Conservation (phyloP, 2,797 vertebrate species). For the Lutjanus campechanus region DNA sequence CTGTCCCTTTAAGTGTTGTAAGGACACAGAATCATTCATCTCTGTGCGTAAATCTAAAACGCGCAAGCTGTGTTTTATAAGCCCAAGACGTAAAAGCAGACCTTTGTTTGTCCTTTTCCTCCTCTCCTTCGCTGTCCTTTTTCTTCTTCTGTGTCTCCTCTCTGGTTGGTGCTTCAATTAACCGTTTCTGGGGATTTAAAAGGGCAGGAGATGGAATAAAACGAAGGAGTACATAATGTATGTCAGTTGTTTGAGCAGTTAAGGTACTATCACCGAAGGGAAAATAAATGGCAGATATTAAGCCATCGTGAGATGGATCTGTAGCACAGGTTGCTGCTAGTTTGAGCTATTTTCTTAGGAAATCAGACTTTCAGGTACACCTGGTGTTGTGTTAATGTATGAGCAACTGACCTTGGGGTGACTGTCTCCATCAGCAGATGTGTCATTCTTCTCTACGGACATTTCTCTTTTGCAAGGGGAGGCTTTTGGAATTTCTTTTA, state of each 20-base stretch:
- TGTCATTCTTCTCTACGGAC: constrained; percentile 48
- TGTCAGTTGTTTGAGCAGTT: too few species aligned
- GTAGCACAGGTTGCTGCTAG: neutral
- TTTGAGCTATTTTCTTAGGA: neutral
- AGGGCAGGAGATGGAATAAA: constrained; percentile 4
- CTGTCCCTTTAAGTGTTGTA: too few species aligned
- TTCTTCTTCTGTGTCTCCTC: constrained; percentile 59
- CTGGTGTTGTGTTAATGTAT: neutral
- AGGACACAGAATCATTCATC: neutral
- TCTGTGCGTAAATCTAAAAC: neutral
- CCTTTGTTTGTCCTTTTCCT: constrained; percentile 77
- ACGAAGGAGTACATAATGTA: neutral
- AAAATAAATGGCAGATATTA: neutral
- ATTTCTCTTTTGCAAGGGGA: constrained; percentile 58
- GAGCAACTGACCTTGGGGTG: constrained; percentile 72
- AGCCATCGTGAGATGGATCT: neutral
- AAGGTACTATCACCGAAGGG: neutral
- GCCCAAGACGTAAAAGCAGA: constrained; percentile 59
- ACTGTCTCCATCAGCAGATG: constrained; percentile 49
- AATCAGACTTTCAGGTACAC: neutral
- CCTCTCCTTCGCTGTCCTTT: constrained; percentile 61
- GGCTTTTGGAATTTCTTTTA: constrained; percentile 51
- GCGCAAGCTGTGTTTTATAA: neutral
- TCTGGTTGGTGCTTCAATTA: constrained; percentile 42
- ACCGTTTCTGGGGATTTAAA: constrained; percentile 64